Evolutionary conservation across 2,113 vertebrate species (phyloP).

Genomic region (Siniperca chuatsi): DNA sequence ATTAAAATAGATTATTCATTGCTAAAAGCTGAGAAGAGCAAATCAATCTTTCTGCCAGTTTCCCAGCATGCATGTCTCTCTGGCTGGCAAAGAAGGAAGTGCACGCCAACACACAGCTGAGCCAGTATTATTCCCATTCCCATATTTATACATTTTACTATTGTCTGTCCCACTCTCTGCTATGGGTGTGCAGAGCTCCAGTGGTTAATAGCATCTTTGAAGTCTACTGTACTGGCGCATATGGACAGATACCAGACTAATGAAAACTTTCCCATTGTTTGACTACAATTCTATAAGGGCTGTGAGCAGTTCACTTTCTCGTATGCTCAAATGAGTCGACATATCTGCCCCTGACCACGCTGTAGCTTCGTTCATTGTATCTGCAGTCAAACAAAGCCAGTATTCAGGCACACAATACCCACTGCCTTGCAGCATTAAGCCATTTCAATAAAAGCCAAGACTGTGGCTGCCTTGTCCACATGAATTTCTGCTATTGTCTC

Average conservation of each 20-base stretch:
- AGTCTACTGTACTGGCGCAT: constrained; percentile 45
- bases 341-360: constrained; percentile 63
- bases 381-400: constrained; percentile 61
- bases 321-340: constrained; percentile 48
- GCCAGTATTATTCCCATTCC: constrained; percentile 60
- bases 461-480: constrained; percentile 33
- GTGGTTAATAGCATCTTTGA: constrained; percentile 59
- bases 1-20: constrained; percentile 72
- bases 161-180: constrained; percentile 54
- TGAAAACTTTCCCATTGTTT: constrained; percentile 68
- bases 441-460: constrained; percentile 45
- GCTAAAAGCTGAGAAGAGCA: constrained; percentile 62
- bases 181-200: constrained; percentile 36
- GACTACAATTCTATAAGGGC: constrained; percentile 34
- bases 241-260: constrained; percentile 45
- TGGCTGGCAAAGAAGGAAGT: constrained; percentile 54
- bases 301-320: constrained; percentile 39
- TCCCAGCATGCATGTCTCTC: constrained; percentile 61
- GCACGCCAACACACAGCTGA: constrained; percentile 54
- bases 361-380: constrained; percentile 63
- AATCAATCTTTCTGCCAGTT: constrained; percentile 62
- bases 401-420: constrained; percentile 64
- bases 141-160: constrained; percentile 55
- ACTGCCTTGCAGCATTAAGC: constrained; percentile 33
- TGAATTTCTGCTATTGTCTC: constrained; percentile 56